phyloP scores from a whole-genome alignment of 2,113 vertebrate species.

The Camelus dromedarius region DNA sequence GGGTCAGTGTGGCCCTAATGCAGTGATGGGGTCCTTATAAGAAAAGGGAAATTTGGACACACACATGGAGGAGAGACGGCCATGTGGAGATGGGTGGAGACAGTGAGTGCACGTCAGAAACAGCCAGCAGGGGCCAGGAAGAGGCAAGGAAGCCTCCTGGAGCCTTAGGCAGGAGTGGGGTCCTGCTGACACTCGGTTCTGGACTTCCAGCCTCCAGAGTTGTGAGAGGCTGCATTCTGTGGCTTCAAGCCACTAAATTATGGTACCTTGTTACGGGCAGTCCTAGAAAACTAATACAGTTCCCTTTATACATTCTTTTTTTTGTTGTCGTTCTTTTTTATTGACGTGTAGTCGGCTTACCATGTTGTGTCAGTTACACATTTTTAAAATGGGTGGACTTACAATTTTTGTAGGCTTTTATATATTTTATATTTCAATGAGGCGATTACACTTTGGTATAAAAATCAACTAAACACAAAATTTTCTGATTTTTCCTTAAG shows the following conservation, averaged over 20 bases:
- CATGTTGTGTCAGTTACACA: too few species aligned
- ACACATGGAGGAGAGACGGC: not conserved
- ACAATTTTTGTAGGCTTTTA: not conserved
- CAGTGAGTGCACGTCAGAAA: not conserved
- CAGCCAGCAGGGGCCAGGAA: not conserved
- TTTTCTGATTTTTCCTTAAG: not conserved
- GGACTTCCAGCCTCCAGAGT: not conserved
- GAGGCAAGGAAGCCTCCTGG: not conserved
- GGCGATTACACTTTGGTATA: not conserved
- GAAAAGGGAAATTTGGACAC: not conserved
- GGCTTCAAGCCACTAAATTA: not conserved
- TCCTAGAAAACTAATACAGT: not conserved
- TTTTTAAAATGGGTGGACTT: not conserved
- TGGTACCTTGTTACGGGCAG: not conserved
- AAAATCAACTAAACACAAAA: not conserved
- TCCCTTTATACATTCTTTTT: not conserved
- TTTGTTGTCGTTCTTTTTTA: too few species aligned
- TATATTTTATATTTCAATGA: conserved; percentile 50
- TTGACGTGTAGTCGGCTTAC: too few species aligned
- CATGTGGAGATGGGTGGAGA: not conserved
- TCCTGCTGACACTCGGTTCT: not conserved
- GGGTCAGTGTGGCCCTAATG: not conserved
- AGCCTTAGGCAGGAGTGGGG: not conserved
- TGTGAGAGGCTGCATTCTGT: not conserved
- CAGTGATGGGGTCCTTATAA: not conserved